Evolutionary conservation across 1,140 invertebrate species (phyloP), one percentile per base, ranked within the genome.

Genomic region (Drosophila elegans): DNA sequence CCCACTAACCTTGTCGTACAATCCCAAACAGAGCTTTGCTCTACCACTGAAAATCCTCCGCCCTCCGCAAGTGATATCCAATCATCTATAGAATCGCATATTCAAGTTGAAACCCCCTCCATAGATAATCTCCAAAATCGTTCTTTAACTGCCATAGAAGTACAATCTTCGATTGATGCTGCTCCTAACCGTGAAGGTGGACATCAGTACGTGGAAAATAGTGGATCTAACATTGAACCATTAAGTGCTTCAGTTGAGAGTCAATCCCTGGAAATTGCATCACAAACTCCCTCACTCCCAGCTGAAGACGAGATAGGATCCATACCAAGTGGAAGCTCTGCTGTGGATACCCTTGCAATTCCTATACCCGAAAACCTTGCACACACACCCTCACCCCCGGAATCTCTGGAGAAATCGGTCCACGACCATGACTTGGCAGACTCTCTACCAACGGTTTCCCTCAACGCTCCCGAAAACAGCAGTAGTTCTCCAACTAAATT

Each of bases 381-480:
- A 34, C 4, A 4, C 11, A 6, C 1, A 4, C 11, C 4, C 5
- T 41, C 53, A 56, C 5, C 27, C 10, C 39, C 16, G 4, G 32
- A 45, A 29, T 34, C 32, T 21, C 9, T 25, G 12, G 11, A 60
- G 0, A 51, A 75, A 21, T 1, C 41, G 13, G 16, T 2, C 13
- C 27, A 3, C 7, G 29, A 36, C n/a, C 27, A 6, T 32, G 29
- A 32, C 29, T 32, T 32, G 29, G 38, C n/a, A 4, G 29, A 46
- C 3, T 13, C 51, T 4, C 16, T 53, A 16, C n/a, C 72, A n/a
- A 45, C 49, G 4, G 38, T 82, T 11, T 68, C 44, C 2, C 34
- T 88, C 0, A 64, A 27, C 16, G 64, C 63, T 25, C 80, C 72
- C 11, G 89, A 88, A 42, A 84, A 88, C 2, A 67, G 9, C 48